phyloP scores from a whole-genome alignment of 2,888 invertebrate species.

The Synanthedon tipuliformis region DNA sequence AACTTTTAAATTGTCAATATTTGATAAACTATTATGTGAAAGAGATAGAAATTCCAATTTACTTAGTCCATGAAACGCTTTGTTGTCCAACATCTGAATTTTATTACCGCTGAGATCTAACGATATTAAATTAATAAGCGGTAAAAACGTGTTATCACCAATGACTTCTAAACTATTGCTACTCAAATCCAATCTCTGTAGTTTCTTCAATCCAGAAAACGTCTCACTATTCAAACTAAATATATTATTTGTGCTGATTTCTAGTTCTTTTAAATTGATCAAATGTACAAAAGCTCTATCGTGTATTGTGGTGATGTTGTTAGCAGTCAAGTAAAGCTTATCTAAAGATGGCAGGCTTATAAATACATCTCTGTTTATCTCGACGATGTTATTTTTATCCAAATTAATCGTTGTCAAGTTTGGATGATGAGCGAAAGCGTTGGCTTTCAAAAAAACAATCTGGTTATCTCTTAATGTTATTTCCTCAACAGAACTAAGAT shows the following conservation, averaged over 20 bases:
- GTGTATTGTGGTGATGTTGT: slow-evolving; percentile 85
- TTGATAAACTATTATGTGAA: slow-evolving; percentile 38
- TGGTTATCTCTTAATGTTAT: slow-evolving; percentile 76
- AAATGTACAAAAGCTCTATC: slow-evolving; percentile 84
- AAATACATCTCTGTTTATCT: slow-evolving; percentile 80
- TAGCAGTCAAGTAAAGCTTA: slow-evolving; percentile 83
- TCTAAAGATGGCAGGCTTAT: slow-evolving; percentile 76
- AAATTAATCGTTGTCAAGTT: slow-evolving; percentile 74
- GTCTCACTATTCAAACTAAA: slow-evolving; percentile 80
- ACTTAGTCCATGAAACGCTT: slow-evolving; percentile 46
- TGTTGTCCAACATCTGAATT: slow-evolving; percentile 57
- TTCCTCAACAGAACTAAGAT: slow-evolving; percentile 73
- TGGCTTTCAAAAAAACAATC: slow-evolving; percentile 71
- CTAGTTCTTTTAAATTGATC: slow-evolving; percentile 77
- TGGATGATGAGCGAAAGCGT: slow-evolving; percentile 77
- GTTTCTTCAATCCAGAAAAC: slow-evolving; percentile 77
- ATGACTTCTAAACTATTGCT: slow-evolving; percentile 80
- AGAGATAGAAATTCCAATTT: slow-evolving; percentile 38
- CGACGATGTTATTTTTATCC: slow-evolving; percentile 78
- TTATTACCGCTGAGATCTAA: slow-evolving; percentile 52
- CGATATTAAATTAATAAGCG: slow-evolving; percentile 32
- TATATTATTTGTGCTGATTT: slow-evolving; percentile 80
- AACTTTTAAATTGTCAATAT: slow-evolving; percentile 36
- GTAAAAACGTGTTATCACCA: slow-evolving; percentile 78
- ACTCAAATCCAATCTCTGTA: slow-evolving; percentile 78